Evolutionary conservation across 2,113 vertebrate species (phyloP).

Genomic region (Cervus canadensis): DNA sequence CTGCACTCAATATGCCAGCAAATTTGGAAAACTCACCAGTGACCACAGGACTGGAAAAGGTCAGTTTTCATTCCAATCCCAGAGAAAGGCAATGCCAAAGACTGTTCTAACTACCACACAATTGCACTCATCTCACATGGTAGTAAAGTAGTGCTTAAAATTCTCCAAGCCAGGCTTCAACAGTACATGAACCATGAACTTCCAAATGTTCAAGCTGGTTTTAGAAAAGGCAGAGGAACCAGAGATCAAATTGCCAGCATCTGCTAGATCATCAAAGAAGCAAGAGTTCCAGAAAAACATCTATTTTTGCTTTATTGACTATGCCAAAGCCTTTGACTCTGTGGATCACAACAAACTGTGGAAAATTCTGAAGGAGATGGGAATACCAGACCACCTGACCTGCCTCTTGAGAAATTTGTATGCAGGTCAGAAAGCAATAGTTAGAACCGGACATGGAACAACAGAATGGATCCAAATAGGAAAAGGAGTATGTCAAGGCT

Average conservation of each 20-base stretch:
- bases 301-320: background rate
- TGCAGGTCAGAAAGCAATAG: background rate
- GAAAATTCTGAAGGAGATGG: background rate
- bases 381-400: background rate
- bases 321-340: background rate
- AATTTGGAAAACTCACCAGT: background rate
- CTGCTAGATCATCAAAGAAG: background rate
- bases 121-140: background rate
- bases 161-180: background rate
- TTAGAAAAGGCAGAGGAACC: background rate
- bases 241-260: background rate
- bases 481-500: no score
- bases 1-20: background rate
- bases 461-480: no score
- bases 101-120: background rate
- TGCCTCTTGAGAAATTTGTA: background rate
- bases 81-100: background rate
- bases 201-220: background rate
- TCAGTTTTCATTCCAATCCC: background rate
- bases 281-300: background rate
- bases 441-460: no score
- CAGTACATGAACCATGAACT: accelerated
- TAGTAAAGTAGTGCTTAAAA: background rate
- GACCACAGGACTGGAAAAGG: background rate
- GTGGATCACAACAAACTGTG: background rate